Evolutionary conservation across 2,888 invertebrate species (phyloP), one percentile per base, ranked within the genome.

Genomic region (Quadroppia sp.): DNA sequence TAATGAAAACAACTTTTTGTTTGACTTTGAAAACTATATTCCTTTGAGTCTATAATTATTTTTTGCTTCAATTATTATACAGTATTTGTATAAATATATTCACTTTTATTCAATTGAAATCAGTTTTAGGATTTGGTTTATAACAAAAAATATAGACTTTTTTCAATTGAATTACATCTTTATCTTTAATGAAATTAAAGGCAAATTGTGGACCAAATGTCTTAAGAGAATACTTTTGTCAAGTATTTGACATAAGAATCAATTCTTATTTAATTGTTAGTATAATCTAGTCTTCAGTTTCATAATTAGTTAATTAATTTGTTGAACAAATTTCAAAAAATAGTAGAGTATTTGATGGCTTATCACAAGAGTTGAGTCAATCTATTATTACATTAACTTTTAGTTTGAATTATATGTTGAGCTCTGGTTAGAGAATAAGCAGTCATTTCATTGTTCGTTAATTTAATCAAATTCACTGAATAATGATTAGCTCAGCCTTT

Each of bases 401-500:
- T 50, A 50, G 7, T 20, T 15, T n/a, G 50, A 4, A 20, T 7
- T 30, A 59, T 59, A 25, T 9, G 59, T 30, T 30, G 17, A 30
- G 59, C 30, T n/a, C 30, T 50, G 30, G 59, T 32, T 59, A 59
- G 59, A 17, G 30, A 2, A 11, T 59, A 30, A 28, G 64, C 20
- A 32, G n/a, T 64, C 40, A 32, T 64, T 36, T 64, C 20, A 32
- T 64, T 64, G 32, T 64, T 9, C 23, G 3, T 4, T 64, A 64
- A 64, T 64, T 36, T 36, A 64, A 64, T 64, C 36, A 64, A 64
- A 32, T 64, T 4, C 64, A 36, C n/a, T 32, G 64, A 64, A 64
- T 64, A 64, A 64, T 64, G 64, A 64, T 64, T 64, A 64, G 64
- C 64, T 64, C 64, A 64, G 64, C 64, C 40, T 64, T 64, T 40